Evolutionary conservation across 2,113 vertebrate species (phyloP).

Genomic region (Ophiodon elongatus): DNA sequence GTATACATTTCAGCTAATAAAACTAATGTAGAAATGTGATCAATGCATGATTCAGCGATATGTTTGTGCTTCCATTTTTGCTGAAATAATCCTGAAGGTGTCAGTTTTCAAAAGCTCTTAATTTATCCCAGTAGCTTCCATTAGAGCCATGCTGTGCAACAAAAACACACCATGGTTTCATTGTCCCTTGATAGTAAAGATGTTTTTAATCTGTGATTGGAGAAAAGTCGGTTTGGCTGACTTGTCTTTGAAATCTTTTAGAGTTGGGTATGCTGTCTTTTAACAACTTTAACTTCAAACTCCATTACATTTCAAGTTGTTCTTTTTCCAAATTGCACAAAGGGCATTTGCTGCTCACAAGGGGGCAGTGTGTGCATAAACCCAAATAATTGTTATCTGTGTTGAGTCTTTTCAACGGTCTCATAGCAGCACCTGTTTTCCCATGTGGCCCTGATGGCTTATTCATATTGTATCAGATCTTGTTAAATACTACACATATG

Average conservation of each 20-base stretch:
- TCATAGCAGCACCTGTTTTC: slow-evolving; percentile 31
- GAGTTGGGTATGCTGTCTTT: not conserved
- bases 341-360: slow-evolving; percentile 65
- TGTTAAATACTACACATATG: not conserved
- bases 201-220: slow-evolving; percentile 31
- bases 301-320: slow-evolving; percentile 7
- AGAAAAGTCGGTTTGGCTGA: not conserved
- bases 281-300: slow-evolving; percentile 7
- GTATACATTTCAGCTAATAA: not conserved
- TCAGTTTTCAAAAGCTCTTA: slow-evolving; percentile 14
- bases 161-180: slow-evolving; percentile 61
- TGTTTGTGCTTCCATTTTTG: slow-evolving; percentile 1
- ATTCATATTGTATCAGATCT: slow-evolving; percentile 39
- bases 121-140: slow-evolving; percentile 35
- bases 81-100: slow-evolving; percentile 25
- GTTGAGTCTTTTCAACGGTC: slow-evolving; percentile 6
- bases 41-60: not conserved
- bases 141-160: slow-evolving; percentile 1
- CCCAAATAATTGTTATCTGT: slow-evolving; percentile 29
- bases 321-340: slow-evolving; percentile 15
- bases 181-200: slow-evolving; percentile 38
- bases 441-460: slow-evolving; percentile 28
- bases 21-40: not conserved
- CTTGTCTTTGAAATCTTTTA: not conserved
- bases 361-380: slow-evolving; percentile 77